Conservation (phyloP, 2,113 vertebrate genomes). For the Protomyctophum bolini region DNA sequence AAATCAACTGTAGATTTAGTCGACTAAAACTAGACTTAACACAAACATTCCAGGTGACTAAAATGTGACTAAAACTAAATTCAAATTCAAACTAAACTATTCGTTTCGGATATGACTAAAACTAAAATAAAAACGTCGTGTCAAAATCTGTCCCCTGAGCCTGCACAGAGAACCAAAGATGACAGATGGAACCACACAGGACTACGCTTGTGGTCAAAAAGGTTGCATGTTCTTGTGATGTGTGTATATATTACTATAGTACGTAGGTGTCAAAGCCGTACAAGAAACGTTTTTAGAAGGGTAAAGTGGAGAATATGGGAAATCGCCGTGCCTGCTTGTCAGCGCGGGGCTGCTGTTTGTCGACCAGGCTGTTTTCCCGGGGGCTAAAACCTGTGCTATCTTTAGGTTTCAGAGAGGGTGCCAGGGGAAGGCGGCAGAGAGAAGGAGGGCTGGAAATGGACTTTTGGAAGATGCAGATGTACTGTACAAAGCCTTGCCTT, state of each 20-base stretch:
- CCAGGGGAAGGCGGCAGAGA: constrained; percentile 17
- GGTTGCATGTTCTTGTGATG: constrained; percentile 24
- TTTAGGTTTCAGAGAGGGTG: constrained; percentile 31
- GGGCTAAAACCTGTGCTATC: constrained; percentile 22
- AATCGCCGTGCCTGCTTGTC: constrained; percentile 17
- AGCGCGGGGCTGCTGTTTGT: constrained; percentile 28
- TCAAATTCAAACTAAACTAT: no score
- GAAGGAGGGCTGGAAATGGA: constrained; percentile 43
- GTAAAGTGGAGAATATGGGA: constrained; percentile 10
- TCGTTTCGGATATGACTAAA: no score
- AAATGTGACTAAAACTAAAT: no score
- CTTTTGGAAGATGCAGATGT: constrained; percentile 48
- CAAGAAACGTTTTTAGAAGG: constrained; percentile 13
- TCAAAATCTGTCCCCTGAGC: not conserved
- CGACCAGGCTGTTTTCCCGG: not conserved
- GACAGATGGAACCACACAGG: constrained; percentile 13
- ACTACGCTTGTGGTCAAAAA: constrained; percentile 33
- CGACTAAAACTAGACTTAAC: no score
- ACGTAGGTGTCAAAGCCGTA: not conserved
- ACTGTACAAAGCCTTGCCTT: constrained; percentile 42
- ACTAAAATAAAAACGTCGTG: no score
- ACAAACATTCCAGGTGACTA: no score
- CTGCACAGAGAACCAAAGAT: not conserved
- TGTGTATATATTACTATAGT: not conserved
- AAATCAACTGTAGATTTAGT: no score